phyloP scores from a whole-genome alignment of 2,113 vertebrate genomes.

The Aegotheles bennettii region DNA sequence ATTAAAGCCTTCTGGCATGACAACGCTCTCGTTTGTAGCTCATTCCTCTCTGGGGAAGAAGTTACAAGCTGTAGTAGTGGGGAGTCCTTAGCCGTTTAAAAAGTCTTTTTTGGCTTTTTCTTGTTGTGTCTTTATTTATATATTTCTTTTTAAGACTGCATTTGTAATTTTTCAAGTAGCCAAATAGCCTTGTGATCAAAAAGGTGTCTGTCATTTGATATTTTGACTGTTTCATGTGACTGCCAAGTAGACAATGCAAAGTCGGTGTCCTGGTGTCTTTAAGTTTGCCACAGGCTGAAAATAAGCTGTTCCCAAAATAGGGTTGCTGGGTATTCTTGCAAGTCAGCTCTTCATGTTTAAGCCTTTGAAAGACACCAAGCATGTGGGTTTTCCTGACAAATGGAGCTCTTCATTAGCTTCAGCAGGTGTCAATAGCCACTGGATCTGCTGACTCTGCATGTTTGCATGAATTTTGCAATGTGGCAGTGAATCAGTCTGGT shows the following conservation, averaged over 20 bases:
- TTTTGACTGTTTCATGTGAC: neutral
- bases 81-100: neutral
- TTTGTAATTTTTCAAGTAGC: neutral
- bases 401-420: neutral
- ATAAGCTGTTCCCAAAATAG: neutral
- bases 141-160: neutral
- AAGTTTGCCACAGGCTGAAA: neutral
- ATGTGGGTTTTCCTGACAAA: neutral
- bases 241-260: neutral
- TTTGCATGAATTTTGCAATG: rapidly evolving
- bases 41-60: neutral
- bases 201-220: neutral
- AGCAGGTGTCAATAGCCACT: neutral
- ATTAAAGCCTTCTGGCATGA: rapidly evolving
- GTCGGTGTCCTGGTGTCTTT: neutral
- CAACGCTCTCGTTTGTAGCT: neutral
- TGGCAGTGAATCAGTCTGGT: neutral
- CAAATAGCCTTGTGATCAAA: neutral
- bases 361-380: neutral
- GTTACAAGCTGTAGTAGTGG: rapidly evolving
- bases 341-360: neutral
- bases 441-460: neutral
- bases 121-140: neutral
- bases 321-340: neutral
- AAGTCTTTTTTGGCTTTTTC: neutral